Evolutionary conservation across 1,140 invertebrate species (phyloP), one percentile per base, ranked within the genome.

Genomic region (Pseudomyrmex cubaensis): DNA sequence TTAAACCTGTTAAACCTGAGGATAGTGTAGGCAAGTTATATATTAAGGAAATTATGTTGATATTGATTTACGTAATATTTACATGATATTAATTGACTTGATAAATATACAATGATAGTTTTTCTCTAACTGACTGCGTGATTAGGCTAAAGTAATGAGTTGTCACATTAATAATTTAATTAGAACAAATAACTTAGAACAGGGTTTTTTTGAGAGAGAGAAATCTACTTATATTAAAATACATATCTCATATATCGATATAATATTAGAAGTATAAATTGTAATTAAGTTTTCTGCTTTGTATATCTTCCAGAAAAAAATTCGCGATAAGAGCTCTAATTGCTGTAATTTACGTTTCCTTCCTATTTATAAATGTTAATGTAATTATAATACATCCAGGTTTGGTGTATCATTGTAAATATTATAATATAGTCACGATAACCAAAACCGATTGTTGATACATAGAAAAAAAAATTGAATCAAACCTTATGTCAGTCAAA

Each of bases 281-380:
- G 9, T 69, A 70, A 59, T 63, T 78, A 70, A 35, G 35, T 35
- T 35, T 78, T 46, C 52, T 48, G 17, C 22, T 67, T 46, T 52
- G 50, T 12, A n/a, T 56, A 69, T 67, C 2, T 12, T 15, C 62
- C 52, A 56, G 66, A 56, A 69, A 59, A 35, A 67, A 17, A 12
- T 57, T 57, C 22, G 35, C 57, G 52, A 78, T 22, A 44, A 22
- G 12, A 78, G 7, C 17, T 59, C 10, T 69, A 17, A 35, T 35
- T 78, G 63, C 63, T 78, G 25, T 78, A 77, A 78, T 57, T 77
- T 77, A 54, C 67, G 1, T 20, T 78, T 78, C 46, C 17, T 77
- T 20, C 12, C 17, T 44, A 46, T 48, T 10, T n/a, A 67, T n/a
- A 57, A 69, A 44, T 66, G 13, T 25, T 63, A 64, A 22, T 54